These are phyloP conservation scores for Brachypteracias leptosomus DNA, from an alignment of 2,113 vertebrate genomes.

Conservation along the genomic window DNA sequence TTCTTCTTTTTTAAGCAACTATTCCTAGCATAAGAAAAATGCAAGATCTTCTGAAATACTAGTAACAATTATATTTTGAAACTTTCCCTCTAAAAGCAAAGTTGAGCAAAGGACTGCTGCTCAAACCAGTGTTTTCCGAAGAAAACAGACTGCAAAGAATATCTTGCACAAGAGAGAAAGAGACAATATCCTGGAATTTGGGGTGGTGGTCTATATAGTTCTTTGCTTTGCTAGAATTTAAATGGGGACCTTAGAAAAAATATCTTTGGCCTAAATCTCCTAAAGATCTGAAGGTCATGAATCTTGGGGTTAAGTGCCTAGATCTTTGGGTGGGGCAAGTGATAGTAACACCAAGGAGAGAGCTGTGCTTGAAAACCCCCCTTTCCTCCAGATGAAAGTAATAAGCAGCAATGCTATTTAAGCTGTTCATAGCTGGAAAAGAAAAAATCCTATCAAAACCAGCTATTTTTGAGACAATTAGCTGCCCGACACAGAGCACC, in stretches of 20 bases:
- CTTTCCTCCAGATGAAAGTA: neutral
- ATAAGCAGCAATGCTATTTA: neutral
- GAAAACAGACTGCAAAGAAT: neutral
- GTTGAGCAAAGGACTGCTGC: neutral
- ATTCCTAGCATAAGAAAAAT: conserved; percentile 12
- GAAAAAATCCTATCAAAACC: neutral
- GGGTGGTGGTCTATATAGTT: neutral
- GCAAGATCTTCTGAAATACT: neutral
- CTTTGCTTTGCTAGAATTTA: neutral
- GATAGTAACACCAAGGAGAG: neutral
- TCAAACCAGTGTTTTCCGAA: neutral
- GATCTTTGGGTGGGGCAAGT: neutral
- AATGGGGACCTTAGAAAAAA: neutral
- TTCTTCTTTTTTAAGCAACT: neutral
- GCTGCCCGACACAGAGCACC: accelerated
- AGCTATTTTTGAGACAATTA: neutral
- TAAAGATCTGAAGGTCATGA: neutral
- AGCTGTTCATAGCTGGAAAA: neutral
- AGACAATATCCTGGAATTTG: neutral
- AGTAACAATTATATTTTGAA: conserved; percentile 25
- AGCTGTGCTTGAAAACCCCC: neutral
- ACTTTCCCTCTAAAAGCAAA: neutral
- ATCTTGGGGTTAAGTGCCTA: neutral
- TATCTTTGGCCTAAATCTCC: neutral
- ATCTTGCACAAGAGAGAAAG: neutral